phyloP scores from a whole-genome alignment of 2,797 vertebrate genomes.

The Morus bassanus region DNA sequence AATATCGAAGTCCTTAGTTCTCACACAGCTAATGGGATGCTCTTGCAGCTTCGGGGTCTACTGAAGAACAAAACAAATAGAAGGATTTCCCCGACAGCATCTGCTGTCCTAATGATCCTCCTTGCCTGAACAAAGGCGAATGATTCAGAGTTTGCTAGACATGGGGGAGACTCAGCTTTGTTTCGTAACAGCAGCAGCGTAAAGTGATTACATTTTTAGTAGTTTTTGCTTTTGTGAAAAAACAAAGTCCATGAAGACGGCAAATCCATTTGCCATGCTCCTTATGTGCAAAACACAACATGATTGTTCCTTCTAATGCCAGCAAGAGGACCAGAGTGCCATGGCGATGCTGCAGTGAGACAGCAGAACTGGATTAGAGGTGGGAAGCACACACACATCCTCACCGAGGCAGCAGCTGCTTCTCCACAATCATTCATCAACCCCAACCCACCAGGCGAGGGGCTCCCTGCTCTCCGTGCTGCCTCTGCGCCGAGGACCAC shows the following conservation, averaged over 20 bases:
- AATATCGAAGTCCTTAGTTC: background rate
- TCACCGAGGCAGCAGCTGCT: background rate
- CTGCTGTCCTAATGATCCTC: background rate
- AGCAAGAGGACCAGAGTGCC: background rate
- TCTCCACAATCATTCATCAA: background rate
- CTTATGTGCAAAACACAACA: accelerated
- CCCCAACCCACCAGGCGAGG: background rate
- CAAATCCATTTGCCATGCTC: background rate
- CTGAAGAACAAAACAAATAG: background rate
- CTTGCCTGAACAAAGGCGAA: background rate
- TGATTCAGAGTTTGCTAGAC: background rate
- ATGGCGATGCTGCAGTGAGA: background rate
- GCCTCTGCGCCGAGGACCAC: background rate
- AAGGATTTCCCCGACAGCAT: background rate
- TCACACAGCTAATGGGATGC: background rate
- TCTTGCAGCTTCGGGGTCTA: background rate
- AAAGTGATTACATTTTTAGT: background rate
- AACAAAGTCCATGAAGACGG: background rate
- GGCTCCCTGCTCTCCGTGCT: background rate
- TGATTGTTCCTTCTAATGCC: background rate
- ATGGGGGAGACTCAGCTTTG: background rate
- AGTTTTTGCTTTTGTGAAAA: background rate
- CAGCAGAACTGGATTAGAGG: background rate
- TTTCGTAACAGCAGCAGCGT: background rate
- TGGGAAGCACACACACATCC: accelerated